Evolutionary conservation across 2,113 vertebrate genomes (phyloP).

Genomic region (Silurus glanis): DNA sequence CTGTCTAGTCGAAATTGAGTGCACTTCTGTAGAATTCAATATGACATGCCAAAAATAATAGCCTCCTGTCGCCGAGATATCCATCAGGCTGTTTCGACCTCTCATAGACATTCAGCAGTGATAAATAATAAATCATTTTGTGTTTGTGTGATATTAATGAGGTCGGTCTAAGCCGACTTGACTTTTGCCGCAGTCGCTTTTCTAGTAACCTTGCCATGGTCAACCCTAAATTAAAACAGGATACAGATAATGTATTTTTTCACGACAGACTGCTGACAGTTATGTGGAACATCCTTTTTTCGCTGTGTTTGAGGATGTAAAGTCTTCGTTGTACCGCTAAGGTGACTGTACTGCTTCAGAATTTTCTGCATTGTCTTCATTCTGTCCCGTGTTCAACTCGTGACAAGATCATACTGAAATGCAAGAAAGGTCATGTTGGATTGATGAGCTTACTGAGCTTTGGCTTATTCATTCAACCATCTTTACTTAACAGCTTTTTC

Average conservation of each 20-base stretch:
- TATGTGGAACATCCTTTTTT: background rate
- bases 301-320: background rate
- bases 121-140: constrained; percentile 61
- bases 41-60: constrained; percentile 55
- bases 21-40: constrained; percentile 50
- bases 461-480: background rate
- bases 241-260: background rate
- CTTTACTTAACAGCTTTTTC: no score
- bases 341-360: background rate
- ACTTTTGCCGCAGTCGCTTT: constrained; percentile 18
- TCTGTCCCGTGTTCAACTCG: constrained; percentile 32
- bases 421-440: constrained; percentile 20
- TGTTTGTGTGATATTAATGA: constrained; percentile 57
- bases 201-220: constrained; percentile 8
- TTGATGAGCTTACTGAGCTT: constrained; percentile 42
- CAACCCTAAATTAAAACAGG: constrained; percentile 18
- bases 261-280: background rate
- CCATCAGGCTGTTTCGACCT: constrained; percentile 41
- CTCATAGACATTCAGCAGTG: constrained; percentile 50
- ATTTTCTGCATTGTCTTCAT: constrained; percentile 36
- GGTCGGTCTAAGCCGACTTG: constrained; percentile 22
- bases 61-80: constrained; percentile 43
- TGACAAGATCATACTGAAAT: constrained; percentile 30
- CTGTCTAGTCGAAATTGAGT: constrained; percentile 46
- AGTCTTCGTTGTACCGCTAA: background rate